phyloP scores from a whole-genome alignment of 2,797 vertebrate species.

The Chelmon rostratus region DNA sequence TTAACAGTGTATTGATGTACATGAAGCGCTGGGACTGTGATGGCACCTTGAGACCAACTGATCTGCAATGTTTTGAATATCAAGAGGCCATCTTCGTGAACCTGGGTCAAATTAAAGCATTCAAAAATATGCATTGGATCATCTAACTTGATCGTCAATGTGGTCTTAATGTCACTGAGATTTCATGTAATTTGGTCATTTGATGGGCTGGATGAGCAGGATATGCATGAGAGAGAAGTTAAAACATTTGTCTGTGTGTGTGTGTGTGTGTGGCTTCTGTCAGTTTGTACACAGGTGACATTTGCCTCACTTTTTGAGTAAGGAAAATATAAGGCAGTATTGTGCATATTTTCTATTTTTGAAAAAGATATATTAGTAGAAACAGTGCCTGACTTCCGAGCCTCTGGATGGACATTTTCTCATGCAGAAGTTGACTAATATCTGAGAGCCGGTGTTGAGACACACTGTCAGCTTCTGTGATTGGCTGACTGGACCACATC shows the following conservation, averaged over 20 bases:
- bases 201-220: constrained; percentile 14
- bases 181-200: constrained; percentile 58
- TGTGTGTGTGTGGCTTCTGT: neutral
- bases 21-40: constrained; percentile 60
- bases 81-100: constrained; percentile 48
- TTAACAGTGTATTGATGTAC: constrained; percentile 75
- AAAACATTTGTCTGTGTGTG: neutral
- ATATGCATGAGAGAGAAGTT: constrained; percentile 11
- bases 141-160: constrained; percentile 46
- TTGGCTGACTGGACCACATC: neutral
- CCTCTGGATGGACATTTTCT: neutral
- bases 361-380: no score
- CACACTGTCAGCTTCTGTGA: neutral
- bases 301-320: neutral
- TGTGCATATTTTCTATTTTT: no score
- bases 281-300: neutral
- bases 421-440: neutral
- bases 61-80: constrained; percentile 44
- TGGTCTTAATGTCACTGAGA: constrained; percentile 26
- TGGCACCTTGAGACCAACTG: constrained; percentile 55
- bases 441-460: neutral
- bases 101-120: constrained; percentile 58
- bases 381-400: neutral
- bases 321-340: neutral
- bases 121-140: constrained; percentile 70